Evolutionary conservation across 1,140 invertebrate genomes (phyloP), one percentile per base, ranked within the genome.

Genomic region (Megalonaias nervosa): DNA sequence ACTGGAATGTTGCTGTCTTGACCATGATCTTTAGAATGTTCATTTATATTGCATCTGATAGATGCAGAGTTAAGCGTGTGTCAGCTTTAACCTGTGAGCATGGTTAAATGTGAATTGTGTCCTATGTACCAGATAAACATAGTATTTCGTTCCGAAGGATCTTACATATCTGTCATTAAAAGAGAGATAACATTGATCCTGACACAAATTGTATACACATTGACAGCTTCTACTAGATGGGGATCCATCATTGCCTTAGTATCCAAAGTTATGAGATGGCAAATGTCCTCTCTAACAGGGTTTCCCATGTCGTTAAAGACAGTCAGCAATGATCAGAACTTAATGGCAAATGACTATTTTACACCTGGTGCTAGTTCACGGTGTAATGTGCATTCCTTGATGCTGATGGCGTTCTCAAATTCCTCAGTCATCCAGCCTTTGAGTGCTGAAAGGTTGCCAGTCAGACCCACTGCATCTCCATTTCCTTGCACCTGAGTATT

Each of bases 401-500:
- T 62, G n/a, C 59, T 58, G 38, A 69, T 67, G 16, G 56, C 48
- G 2, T 57, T 57, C 67, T 87, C 75, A 77, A 71, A 87, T 56
- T 84, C 57, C 17, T 19, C 6, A 66, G 85, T 64, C 16, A 85
- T 16, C 16, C 66, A 87, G 55, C 77, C 6, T 66, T 80, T 74
- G 13, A 87, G 75, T 48, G 84, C 82, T 59, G 69, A 26, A 61
- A 81, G 81, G 69, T 87, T 77, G 70, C 85, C 79, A 19, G 82
- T 84, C 31, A 87, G 60, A 23, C 80, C 82, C 78, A 84, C 74
- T 38, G 79, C 83, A 65, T 79, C 85, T 38, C 82, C 86, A 67
- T 73, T 66, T 67, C 78, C 83, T 84, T 87, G 85, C 23, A 87
- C 77, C 1, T 81, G 58, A 5, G 72, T 67, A 75, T 87, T 87